Percentiles rank a stretch among this genome's conserved stretches.
These are phyloP conservation scores for Globodera rostochiensis DNA, from an alignment of 1,140 invertebrate genomes.

Conservation along the genomic window DNA sequence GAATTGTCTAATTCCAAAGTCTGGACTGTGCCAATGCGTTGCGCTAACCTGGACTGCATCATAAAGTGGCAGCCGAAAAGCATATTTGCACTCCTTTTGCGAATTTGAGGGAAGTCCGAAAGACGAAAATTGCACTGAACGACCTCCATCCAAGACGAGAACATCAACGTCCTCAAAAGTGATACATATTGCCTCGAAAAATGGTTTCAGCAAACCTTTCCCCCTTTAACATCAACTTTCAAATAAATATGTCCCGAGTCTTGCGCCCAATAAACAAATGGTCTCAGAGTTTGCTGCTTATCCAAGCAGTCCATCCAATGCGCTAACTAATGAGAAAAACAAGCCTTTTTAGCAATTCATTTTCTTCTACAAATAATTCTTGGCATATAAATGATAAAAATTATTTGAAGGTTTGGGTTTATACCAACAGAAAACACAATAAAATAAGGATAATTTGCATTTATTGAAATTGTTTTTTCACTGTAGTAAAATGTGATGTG, in stretches of 20 bases:
- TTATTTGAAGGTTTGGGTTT: no score
- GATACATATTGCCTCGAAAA: background rate
- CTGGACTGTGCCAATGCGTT: background rate
- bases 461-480: no score
- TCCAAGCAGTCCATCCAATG: background rate
- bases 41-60: constrained; percentile 13
- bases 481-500: no score
- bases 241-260: constrained; percentile 16
- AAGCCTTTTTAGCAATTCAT: no score
- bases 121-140: constrained; percentile 12
- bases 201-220: background rate
- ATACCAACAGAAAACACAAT: no score
- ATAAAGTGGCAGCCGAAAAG: constrained; percentile 17
- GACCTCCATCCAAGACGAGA: background rate
- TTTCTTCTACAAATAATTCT: no score
- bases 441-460: no score
- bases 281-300: background rate
- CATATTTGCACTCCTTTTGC: background rate
- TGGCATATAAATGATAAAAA: no score
- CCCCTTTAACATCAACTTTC: constrained; percentile 27
- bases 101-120: background rate
- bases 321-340: no score
- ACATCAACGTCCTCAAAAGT: constrained; percentile 15
- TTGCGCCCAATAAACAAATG: constrained; percentile 28
- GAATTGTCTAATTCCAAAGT: background rate